Evolutionary conservation across 1,140 invertebrate genomes (phyloP).

Genomic region (Marisa cornuarietis): DNA sequence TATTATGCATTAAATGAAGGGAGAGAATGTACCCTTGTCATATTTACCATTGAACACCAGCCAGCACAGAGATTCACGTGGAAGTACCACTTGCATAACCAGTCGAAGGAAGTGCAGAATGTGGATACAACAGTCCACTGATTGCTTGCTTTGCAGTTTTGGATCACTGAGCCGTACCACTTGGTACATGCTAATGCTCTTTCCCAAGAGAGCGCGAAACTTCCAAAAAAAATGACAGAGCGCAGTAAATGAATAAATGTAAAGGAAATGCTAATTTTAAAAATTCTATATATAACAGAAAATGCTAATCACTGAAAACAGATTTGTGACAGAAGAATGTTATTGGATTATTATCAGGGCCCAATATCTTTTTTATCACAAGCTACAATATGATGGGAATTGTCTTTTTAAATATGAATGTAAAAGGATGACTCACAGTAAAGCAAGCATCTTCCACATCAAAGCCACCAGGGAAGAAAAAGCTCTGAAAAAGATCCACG

Average conservation of each 20-base stretch:
- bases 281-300: no score
- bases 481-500: slow-evolving; percentile 52
- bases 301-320: no score
- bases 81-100: slow-evolving; percentile 60
- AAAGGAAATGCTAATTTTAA: no score
- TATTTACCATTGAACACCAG: slow-evolving; percentile 64
- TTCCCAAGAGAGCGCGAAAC: slow-evolving; percentile 65
- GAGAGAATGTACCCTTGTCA: neutral
- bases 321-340: no score
- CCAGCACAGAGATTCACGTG: slow-evolving; percentile 62
- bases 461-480: slow-evolving; percentile 61
- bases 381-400: no score
- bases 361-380: no score
- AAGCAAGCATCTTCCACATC: slow-evolving; percentile 53
- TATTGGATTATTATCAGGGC: no score
- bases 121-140: slow-evolving; percentile 57
- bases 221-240: slow-evolving; percentile 29
- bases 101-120: slow-evolving; percentile 59
- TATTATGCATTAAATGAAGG: no score
- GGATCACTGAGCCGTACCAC: slow-evolving; percentile 53
- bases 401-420: neutral
- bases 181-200: slow-evolving; percentile 62
- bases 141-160: slow-evolving; percentile 60
- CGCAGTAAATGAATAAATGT: no score
- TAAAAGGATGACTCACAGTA: slow-evolving; percentile 40